Base-by-base conservation (phyloP, 2,888 invertebrate species). In the Isotomurus palustris region DNA sequence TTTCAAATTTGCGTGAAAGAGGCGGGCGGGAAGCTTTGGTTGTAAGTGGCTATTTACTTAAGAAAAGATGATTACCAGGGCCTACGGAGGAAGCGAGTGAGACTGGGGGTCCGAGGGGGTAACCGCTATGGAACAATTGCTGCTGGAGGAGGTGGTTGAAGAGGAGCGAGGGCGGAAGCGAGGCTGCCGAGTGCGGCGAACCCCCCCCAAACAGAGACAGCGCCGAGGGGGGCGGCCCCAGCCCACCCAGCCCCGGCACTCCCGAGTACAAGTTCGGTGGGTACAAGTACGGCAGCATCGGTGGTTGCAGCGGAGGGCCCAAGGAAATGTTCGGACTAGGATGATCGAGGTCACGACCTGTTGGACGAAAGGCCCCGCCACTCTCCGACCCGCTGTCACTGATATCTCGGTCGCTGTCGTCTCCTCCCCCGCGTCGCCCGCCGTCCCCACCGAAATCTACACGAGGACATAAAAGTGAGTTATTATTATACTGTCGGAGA, bases 291-390 rank as follows among this genome's bases (percentile, higher is more conserved):
- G 94, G 93, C 74, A 94, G 80, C 74, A 89, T 81, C 50, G 91
- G 91, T 44, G 92, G 91, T 73, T 93, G 93, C 45, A 92, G 87
- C 44, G 92, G 92, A 38, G 93, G 93, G 50, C 93, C 94, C 38
- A 94, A 87, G 29, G 91, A 91, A 64, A 93, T 92, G 78, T 94
- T 94, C 21, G 93, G 93, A 65, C 90, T 86, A 1, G 91, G 91
- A 67, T 88, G 88, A 72, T 82, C 76, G 71, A 69, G 69, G 71
- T 71, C 70, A 66, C 67, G 60, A 47, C 52, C 50, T 41, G 69
- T 56, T 59, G 70, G 65, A 69, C 66, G 66, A 64, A 68, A 68
- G 44, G 66, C 70, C 32, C 73, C 73, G 36, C 75, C 75, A 27
- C 75, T 74, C 68, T 76, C 75, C 32, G 74, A 75, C 63, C 75